Evolutionary conservation across 2,888 invertebrate genomes (phyloP).

Genomic region (Epirrhoe tristata): DNA sequence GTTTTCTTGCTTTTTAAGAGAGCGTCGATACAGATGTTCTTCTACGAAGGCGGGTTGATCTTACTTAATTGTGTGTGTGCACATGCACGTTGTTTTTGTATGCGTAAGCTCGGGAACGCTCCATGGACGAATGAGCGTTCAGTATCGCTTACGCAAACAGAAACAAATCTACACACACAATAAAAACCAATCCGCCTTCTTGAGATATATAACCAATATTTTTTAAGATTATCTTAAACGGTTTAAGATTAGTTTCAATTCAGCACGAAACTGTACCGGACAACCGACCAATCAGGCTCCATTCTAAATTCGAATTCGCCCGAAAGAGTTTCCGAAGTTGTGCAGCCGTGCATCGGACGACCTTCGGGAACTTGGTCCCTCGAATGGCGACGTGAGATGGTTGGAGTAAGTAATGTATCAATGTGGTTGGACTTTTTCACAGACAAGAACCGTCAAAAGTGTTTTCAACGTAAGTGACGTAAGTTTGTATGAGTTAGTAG

Average conservation of each 20-base stretch:
- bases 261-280: conserved; percentile 1
- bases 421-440: background rate
- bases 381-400: conserved; percentile 2
- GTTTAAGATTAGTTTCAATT: background rate
- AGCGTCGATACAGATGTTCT: background rate
- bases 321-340: conserved; percentile 17
- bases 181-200: too few relatives aligned
- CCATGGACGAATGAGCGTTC: too few relatives aligned
- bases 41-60: too few relatives aligned
- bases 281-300: conserved; percentile 24
- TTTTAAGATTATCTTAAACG: too few relatives aligned
- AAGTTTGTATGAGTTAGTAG: too few relatives aligned
- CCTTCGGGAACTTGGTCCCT: conserved; percentile 5
- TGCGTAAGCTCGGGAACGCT: too few relatives aligned
- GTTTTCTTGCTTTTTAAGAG: background rate
- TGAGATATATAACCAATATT: too few relatives aligned
- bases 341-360: conserved; percentile 9
- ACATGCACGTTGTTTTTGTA: too few relatives aligned
- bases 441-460: background rate
- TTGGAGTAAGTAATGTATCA: background rate
- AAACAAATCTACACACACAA: too few relatives aligned
- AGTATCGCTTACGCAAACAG: too few relatives aligned
- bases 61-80: too few relatives aligned
- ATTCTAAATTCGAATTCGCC: conserved; percentile 16
- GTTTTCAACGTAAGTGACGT: too few relatives aligned